Conservation (phyloP, 2,888 invertebrate genomes). For the Tolmerus cingulatus region DNA sequence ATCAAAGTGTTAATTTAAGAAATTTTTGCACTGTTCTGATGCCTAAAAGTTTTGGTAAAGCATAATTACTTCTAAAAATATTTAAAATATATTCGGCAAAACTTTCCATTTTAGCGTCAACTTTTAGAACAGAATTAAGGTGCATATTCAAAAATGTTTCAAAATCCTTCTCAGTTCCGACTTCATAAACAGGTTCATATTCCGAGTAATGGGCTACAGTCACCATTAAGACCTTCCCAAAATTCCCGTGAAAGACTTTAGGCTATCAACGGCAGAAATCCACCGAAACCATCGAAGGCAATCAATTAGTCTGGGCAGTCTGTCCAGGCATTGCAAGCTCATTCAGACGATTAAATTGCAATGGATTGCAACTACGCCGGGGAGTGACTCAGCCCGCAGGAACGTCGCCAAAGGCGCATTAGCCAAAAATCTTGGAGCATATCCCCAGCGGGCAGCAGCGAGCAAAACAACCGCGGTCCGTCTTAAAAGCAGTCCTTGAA, state of each 20-base stretch:
- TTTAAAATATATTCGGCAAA: too few species aligned
- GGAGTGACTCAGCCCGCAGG: constrained; percentile 9
- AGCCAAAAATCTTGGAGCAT: constrained; percentile 26
- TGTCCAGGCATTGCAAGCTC: background rate
- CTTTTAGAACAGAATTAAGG: too few species aligned
- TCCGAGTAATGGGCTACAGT: background rate
- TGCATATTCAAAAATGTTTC: too few species aligned
- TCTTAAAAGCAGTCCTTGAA: constrained; percentile 33
- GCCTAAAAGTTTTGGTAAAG: too few species aligned
- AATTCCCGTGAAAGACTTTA: background rate
- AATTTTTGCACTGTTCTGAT: too few species aligned
- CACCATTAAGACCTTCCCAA: background rate
- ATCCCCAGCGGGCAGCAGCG: background rate
- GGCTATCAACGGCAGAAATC: background rate
- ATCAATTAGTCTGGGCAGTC: background rate
- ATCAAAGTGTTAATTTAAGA: too few species aligned
- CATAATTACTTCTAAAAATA: too few species aligned
- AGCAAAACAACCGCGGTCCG: background rate
- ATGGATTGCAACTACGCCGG: constrained; percentile 15
- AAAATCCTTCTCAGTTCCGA: background rate
- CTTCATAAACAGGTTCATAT: background rate
- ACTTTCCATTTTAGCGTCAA: too few species aligned
- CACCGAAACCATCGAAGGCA: background rate
- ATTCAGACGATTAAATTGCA: constrained; percentile 21
- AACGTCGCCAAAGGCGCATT: constrained; percentile 32